Conservation (phyloP, 2,797 vertebrate genomes). For the Gadopsis bispinosus region DNA sequence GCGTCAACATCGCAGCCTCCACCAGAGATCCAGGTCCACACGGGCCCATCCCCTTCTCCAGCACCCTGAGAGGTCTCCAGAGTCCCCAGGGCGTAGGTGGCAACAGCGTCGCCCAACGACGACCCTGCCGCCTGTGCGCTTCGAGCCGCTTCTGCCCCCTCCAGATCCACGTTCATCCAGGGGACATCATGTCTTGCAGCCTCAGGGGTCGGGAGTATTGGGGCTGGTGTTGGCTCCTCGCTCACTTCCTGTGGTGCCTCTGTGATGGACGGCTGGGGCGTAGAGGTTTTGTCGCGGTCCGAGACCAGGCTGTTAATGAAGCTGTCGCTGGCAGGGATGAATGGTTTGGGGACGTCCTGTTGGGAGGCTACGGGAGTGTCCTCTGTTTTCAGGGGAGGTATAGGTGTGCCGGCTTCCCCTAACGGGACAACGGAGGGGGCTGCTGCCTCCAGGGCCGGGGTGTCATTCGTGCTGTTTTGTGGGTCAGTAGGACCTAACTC, state of each 20-base stretch:
- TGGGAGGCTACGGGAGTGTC: conserved; percentile 14
- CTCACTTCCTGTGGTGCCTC: conserved; percentile 59
- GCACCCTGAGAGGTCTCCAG: conserved; percentile 83
- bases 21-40: conserved; percentile 95
- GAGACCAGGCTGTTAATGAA: conserved; percentile 86
- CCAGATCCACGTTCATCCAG: conserved; percentile 95
- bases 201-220: conserved; percentile 61
- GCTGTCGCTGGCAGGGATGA: conserved; percentile 85
- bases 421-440: conserved; percentile 70
- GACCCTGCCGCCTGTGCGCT: conserved; percentile 56
- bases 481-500: conserved; percentile 74
- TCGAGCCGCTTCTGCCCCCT: conserved; percentile 82
- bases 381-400: conserved; percentile 38
- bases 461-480: conserved; percentile 33
- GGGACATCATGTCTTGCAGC: conserved; percentile 73
- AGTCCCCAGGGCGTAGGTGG: conserved; percentile 82
- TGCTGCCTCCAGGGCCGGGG: conserved; percentile 64
- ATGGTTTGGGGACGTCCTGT: conserved; percentile 59
- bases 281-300: conserved; percentile 71
- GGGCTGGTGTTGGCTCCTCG: conserved; percentile 41
- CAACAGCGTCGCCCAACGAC: conserved; percentile 32
- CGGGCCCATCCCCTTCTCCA: conserved; percentile 85
- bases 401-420: conserved; percentile 42
- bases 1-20: conserved; percentile 91
- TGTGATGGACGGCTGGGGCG: conserved; percentile 45